Percentiles rank a stretch among this genome's conserved stretches.
Conservation (phyloP, 2,888 invertebrate genomes). For the Hydrotaea diabolus region DNA sequence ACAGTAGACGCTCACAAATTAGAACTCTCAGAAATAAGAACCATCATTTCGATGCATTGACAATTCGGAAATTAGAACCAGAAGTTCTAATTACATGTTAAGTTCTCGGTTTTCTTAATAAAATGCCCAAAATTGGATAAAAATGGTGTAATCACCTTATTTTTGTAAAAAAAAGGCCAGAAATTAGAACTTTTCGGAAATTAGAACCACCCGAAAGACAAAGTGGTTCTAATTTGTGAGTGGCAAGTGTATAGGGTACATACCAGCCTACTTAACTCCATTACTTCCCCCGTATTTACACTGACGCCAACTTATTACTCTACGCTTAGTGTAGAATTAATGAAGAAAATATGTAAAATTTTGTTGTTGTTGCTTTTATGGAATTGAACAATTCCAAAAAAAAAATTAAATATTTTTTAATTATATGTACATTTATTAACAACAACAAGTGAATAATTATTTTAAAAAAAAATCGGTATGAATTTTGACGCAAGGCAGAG, state of each 20-base stretch:
- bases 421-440: slow-evolving; percentile 57
- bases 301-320: background rate
- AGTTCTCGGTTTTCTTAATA: no score
- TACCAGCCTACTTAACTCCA: background rate
- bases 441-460: slow-evolving; percentile 76
- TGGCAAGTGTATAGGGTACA: background rate
- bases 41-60: no score
- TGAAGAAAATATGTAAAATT: slow-evolving; percentile 62
- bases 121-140: no score
- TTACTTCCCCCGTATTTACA: background rate
- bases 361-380: background rate
- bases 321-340: slow-evolving; percentile 35
- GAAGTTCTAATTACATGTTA: no score
- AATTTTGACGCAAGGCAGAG: slow-evolving; percentile 37
- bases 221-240: no score
- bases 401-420: slow-evolving; percentile 41
- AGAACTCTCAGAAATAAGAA: no score
- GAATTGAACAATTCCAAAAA: background rate
- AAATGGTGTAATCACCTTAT: no score
- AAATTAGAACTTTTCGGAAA: no score
- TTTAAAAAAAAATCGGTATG: slow-evolving; percentile 60
- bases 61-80: no score
- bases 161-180: no score
- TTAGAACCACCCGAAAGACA: no score
- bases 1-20: no score